Base-by-base conservation (phyloP, 1,140 invertebrate species). In the Pollicipes pollicipes region DNA sequence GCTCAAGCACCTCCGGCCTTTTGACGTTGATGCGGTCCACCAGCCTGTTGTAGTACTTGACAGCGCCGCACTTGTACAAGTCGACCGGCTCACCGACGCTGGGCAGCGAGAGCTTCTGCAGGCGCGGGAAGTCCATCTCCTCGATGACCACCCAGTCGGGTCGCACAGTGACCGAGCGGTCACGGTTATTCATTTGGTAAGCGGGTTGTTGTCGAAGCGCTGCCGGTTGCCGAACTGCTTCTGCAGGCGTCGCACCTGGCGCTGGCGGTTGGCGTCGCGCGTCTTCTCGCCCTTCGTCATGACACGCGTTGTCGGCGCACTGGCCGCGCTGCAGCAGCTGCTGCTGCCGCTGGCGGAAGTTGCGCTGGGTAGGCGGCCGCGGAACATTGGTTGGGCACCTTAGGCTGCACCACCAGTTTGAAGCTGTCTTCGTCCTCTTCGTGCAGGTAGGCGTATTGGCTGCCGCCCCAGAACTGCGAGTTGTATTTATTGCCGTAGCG, bases 351-450 rank as follows among this genome's bases (percentile, higher is more conserved):
- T 77, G 88, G 32, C 94, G 85, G 75, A 90, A 81, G 74, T 90
- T 91, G 28, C 89, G 87, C 28, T 89, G 84, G 80, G n/a, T n/a
- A 93, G 92, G 63, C 91, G 84, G 10, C 91, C 90, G 66, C 93
- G 85, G 79, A 95, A 94, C 10, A 90, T 88, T 4, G 91, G 91
- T 94, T 92, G 76, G 93, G 91, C 4, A 92, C 87, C 45, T 91
- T 85, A 2, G 93, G 90, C 0, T 94, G 96, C 78, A 97, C 95
- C 74, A 98, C 95, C 79, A 98, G 81, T 78, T 98, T 95, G 84
- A 98, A 99, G n/a, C 91, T 93, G 72, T 90, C 95, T 80, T 99
- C 95, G 81, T 99, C 95, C 79, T 99, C 95, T 77, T 98, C 95
- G 78, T 98, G 95, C 78, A 91, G 96, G 77, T 98, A 98, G 0